These are phyloP conservation scores for Drosophila parvula DNA, from an alignment of 1,140 invertebrate genomes.

Conservation along the genomic window DNA sequence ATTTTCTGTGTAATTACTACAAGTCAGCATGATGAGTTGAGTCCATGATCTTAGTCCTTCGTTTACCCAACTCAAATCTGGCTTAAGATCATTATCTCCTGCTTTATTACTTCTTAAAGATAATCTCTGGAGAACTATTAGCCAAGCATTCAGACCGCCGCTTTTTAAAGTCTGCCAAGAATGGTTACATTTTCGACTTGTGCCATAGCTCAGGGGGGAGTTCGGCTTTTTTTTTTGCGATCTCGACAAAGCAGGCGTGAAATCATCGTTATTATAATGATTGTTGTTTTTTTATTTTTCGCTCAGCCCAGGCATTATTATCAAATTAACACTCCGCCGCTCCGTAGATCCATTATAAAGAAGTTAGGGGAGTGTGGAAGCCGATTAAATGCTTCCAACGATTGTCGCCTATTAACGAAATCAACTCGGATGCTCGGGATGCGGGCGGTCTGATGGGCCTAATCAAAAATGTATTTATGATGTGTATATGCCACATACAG, in stretches of 20 bases:
- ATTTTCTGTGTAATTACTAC: no score
- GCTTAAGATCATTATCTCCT: neutral
- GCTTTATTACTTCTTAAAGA: neutral
- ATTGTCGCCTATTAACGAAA: constrained; percentile 78
- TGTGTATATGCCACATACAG: constrained; percentile 37
- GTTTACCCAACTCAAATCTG: neutral
- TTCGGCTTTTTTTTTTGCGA: constrained; percentile 9
- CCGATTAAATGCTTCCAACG: constrained; percentile 70
- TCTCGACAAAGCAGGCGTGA: constrained; percentile 42
- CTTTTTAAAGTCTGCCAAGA: constrained; percentile 10
- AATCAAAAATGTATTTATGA: constrained; percentile 79
- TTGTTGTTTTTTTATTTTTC: constrained; percentile 21
- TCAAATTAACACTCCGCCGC: constrained; percentile 66
- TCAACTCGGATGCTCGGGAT: constrained; percentile 66
- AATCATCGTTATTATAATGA: constrained; percentile 48
- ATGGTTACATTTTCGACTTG: no score
- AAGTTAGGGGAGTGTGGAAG: constrained; percentile 26
- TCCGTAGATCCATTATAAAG: constrained; percentile 48
- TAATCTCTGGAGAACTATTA: neutral
- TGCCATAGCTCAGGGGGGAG: neutral
- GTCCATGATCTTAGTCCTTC: neutral
- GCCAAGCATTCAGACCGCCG: neutral
- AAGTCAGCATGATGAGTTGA: no score
- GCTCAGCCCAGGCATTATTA: constrained; percentile 48
- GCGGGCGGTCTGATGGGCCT: constrained; percentile 70